phyloP scores from a whole-genome alignment of 2,113 vertebrate genomes.

The Sceloporus undulatus region DNA sequence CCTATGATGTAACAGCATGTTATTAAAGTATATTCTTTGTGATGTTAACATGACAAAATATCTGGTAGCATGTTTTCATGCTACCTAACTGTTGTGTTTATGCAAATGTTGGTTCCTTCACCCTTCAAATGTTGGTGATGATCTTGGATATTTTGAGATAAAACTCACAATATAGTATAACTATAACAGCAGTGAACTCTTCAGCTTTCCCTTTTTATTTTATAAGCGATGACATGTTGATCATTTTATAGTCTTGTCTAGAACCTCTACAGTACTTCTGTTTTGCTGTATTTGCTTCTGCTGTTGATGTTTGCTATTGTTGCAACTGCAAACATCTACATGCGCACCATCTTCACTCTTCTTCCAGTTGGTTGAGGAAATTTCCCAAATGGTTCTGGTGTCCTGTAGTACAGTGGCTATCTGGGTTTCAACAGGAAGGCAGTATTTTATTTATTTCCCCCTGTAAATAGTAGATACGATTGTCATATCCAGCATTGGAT shows the following conservation, averaged over 20 bases:
- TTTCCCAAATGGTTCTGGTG: background rate
- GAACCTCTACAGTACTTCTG: background rate
- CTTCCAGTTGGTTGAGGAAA: background rate
- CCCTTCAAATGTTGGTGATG: background rate
- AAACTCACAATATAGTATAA: too few relatives aligned
- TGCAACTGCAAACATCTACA: background rate
- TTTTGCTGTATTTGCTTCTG: background rate
- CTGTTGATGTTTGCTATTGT: background rate
- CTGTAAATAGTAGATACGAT: background rate
- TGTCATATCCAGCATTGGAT: too few relatives aligned
- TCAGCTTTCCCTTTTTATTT: conserved; percentile 25
- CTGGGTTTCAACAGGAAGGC: too few relatives aligned
- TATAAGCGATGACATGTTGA: conserved; percentile 2
- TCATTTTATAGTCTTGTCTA: conserved; percentile 6
- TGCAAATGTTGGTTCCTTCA: too few relatives aligned
- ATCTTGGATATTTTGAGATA: too few relatives aligned
- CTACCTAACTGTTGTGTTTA: too few relatives aligned
- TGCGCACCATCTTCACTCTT: background rate
- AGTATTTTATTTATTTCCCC: too few relatives aligned
- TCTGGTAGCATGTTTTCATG: background rate
- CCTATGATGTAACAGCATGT: background rate
- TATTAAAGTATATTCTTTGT: background rate
- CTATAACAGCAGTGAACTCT: conserved; percentile 17
- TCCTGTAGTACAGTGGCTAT: too few relatives aligned
- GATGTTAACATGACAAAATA: background rate